Base-by-base conservation (phyloP, 2,888 invertebrate genomes). In the Mongoloraphidia duomilia region DNA sequence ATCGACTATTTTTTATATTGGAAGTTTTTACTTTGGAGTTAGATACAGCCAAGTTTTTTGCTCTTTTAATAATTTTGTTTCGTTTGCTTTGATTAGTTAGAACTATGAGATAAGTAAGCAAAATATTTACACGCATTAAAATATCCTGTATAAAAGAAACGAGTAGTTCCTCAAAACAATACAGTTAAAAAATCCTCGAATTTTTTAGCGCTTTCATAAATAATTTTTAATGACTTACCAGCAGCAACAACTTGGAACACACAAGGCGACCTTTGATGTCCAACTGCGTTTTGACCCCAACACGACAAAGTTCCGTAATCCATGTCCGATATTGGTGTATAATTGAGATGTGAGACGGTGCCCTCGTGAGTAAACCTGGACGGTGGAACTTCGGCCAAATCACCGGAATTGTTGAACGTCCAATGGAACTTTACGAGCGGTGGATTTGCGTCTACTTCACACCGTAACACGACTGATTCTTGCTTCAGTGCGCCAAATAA, bases 361-460 rank as follows among this genome's bases (percentile, higher is more conserved):
- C 82, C 81, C 52, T 82, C 74, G 56, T 74, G 79, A 56, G 73
- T 79, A 65, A 76, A 81, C 60, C 79, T 78, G 47, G 80, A 78
- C 53, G 73, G 67, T 50, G 87, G 79, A 57, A 87, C 74, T 65
- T 88, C 84, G 45, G 82, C 81, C 68, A 86, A 83, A 63, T 88
- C 88, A 13, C 89, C 89, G 52, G 88, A 88, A 66, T 87, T 88
- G 73, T 92, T 92, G 74, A 92, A 90, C 56, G 89, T 89, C 92
- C 92, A 92, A 61, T 87, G 85, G 69, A 90, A 92, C 61, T 82
- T 79, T 60, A 83, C 80, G 50, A 84, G 77, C 9, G 87, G 79
- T n/a, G 91, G 91, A 63, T 90, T 89, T 57, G 91, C 85, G 63
- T 90, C 88, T 55, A 91, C 89, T 55, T 87, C 84, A 65, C 91